These are phyloP conservation scores for Digitonthophagus gazella DNA, from an alignment of 2,888 invertebrate species.

Conservation along the genomic window DNA sequence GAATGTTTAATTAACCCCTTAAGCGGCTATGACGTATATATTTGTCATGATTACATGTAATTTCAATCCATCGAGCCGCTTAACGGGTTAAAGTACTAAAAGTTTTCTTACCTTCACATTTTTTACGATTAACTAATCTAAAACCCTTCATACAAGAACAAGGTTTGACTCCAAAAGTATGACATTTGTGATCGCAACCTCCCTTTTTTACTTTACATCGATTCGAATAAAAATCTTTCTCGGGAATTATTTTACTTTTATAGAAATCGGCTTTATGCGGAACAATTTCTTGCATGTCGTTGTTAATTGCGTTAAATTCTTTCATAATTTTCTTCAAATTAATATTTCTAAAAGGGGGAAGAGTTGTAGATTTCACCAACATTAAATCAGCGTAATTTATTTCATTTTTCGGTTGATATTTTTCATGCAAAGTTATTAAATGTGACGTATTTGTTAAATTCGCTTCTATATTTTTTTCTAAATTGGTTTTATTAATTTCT, in stretches of 20 bases:
- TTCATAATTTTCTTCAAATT: constrained; percentile 15
- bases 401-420: too few relatives aligned
- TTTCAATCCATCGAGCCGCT: too few relatives aligned
- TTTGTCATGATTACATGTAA: too few relatives aligned
- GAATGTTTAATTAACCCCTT: too few relatives aligned
- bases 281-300: constrained; percentile 17
- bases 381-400: constrained; percentile 23
- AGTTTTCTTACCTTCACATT: constrained; percentile 48
- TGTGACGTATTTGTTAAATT: neutral
- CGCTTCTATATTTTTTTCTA: neutral
- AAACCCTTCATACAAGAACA: constrained; percentile 55
- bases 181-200: constrained; percentile 53
- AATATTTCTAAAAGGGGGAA: constrained; percentile 18
- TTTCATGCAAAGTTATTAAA: neutral
- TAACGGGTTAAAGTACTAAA: neutral
- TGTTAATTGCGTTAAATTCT: constrained; percentile 22
- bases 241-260: constrained; percentile 20
- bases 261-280: constrained; percentile 15
- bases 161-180: constrained; percentile 44
- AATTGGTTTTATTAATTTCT: neutral
- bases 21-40: too few relatives aligned
- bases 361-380: constrained; percentile 17
- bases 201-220: constrained; percentile 44
- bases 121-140: constrained; percentile 44
- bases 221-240: constrained; percentile 16